Conservation (phyloP, 2,113 vertebrate genomes). For the Syngnathoides biaculeatus region DNA sequence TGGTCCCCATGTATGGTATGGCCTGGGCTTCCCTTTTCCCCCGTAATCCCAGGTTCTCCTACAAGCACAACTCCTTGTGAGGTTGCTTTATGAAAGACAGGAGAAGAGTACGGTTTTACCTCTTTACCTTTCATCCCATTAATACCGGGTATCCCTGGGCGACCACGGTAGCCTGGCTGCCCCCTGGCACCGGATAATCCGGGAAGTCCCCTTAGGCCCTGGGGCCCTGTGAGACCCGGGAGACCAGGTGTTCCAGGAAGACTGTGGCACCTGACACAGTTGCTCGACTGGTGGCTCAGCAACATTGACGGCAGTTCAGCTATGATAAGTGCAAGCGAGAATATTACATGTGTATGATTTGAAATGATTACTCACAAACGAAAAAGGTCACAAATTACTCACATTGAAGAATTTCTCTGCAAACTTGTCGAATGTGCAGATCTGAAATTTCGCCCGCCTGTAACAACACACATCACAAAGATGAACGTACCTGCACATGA, state of each 20-base stretch:
- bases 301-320: conserved; percentile 84
- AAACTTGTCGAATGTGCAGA: conserved; percentile 88
- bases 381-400: conserved; percentile 55
- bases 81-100: neutral
- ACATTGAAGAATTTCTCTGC: conserved; percentile 89
- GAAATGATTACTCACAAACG: conserved; percentile 8
- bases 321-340: conserved; percentile 48
- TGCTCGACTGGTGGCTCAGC: conserved; percentile 78
- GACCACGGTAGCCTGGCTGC: conserved; percentile 76
- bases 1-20: conserved; percentile 77
- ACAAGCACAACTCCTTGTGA: conserved; percentile 36
- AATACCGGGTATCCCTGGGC: conserved; percentile 80
- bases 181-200: conserved; percentile 84
- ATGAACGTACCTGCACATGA: neutral
- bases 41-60: conserved; percentile 85
- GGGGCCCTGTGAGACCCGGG: conserved; percentile 79
- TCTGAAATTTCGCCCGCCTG: conserved; percentile 87
- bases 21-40: conserved; percentile 84
- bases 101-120: neutral
- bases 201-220: conserved; percentile 83
- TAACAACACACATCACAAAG: conserved; percentile 13
- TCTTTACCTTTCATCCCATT: conserved; percentile 84
- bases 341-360: neutral
- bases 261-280: conserved; percentile 81
- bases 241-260: conserved; percentile 78